Evolutionary conservation across 2,113 vertebrate genomes (phyloP).

Genomic region (Noctilio leporinus): DNA sequence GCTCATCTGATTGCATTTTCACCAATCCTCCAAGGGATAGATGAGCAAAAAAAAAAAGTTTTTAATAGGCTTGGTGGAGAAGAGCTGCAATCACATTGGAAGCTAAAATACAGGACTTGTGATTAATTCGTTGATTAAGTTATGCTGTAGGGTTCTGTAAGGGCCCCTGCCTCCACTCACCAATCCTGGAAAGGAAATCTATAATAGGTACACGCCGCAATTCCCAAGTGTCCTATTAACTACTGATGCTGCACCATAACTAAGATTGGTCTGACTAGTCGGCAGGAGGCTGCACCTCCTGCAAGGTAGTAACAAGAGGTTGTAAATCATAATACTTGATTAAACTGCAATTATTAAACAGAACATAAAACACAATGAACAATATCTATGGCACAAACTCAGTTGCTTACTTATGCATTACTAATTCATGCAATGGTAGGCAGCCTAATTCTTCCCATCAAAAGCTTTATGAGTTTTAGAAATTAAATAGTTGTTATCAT

Average conservation of each 20-base stretch:
- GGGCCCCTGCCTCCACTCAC: not conserved
- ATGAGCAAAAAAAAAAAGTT: not conserved
- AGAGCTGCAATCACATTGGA: not conserved
- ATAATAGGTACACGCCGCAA: not conserved
- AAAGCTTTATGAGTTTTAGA: constrained; percentile 6
- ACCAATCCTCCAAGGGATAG: not conserved
- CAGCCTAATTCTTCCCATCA: not conserved
- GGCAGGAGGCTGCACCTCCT: not conserved
- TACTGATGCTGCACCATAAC: not conserved
- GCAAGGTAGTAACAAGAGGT: not conserved
- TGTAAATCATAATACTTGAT: not conserved
- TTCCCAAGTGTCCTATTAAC: not conserved
- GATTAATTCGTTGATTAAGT: not conserved
- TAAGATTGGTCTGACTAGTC: not conserved
- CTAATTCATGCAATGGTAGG: not conserved
- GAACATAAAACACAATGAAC: not conserved
- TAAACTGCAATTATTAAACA: constrained; percentile 1
- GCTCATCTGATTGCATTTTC: not conserved
- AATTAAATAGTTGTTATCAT: constrained; percentile 23
- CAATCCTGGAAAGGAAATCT: not conserved
- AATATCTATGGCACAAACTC: not conserved
- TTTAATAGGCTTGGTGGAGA: not conserved
- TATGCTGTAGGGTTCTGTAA: not conserved
- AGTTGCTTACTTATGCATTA: not conserved
- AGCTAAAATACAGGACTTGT: not conserved